Evolutionary conservation across 1,140 invertebrate species (phyloP).

Genomic region (Aphelinus certus): DNA sequence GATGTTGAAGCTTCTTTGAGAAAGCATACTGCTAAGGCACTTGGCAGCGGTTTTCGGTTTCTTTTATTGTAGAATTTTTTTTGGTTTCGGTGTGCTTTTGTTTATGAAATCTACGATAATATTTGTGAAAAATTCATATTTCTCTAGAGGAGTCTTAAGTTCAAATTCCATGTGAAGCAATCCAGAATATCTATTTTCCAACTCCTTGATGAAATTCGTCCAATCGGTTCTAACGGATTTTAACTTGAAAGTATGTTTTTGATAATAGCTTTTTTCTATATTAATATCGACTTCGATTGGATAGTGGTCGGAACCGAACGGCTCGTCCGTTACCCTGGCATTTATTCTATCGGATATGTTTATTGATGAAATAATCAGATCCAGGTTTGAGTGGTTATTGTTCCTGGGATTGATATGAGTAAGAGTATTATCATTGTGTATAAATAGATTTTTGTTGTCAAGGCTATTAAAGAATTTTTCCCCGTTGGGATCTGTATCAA

Average conservation of each 20-base stretch:
- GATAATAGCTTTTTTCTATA: slow-evolving; percentile 37
- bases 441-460: neutral
- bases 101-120: slow-evolving; percentile 36
- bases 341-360: slow-evolving; percentile 42
- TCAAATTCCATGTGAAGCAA: neutral
- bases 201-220: neutral
- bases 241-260: slow-evolving; percentile 25
- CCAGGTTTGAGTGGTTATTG: slow-evolving; percentile 2
- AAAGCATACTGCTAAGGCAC: no score
- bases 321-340: slow-evolving; percentile 46
- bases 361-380: slow-evolving; percentile 40
- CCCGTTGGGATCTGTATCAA: neutral
- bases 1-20: no score
- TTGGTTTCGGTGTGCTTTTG: slow-evolving; percentile 21
- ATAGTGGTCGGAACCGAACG: slow-evolving; percentile 52
- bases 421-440: neutral
- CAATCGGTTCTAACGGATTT: slow-evolving; percentile 23
- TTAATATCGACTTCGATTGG: slow-evolving; percentile 46
- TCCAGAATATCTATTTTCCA: neutral
- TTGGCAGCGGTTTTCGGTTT: no score
- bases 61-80: neutral
- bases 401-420: neutral
- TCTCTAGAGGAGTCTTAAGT: neutral
- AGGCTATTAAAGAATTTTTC: neutral
- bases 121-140: slow-evolving; percentile 33